Base-by-base conservation (phyloP, 2,113 vertebrate genomes). In the Prochilodus magdalenae region DNA sequence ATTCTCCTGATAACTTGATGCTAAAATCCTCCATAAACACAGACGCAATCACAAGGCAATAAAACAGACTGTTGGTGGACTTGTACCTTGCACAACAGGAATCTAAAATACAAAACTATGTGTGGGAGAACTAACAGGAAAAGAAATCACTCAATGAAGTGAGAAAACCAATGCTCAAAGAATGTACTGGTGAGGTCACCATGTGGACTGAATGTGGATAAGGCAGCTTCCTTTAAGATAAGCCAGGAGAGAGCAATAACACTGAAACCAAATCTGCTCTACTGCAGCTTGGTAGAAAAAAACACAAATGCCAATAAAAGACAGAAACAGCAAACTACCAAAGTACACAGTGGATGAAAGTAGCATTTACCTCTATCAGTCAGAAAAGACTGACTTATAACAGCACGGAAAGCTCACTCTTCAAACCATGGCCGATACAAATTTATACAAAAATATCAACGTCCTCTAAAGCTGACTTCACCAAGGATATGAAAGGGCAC, bases 201-300 rank as follows among this genome's bases (percentile, higher is more conserved):
- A 27, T 47, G 62, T 44, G 33, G 51, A 40, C 44, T 66, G n/a
- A n/a, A n/a, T n/a, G n/a, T 30, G 8, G 66, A 81, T 77, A 76
- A 84, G 30, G 47, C 79, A 29, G 26, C 59, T 55, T 53, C 14
- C 69, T 33, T 49, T 12, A 55, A 75, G 72, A 84, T 63, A 75
- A 67, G 20, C 24, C 1, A 14, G 75, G 40, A 16, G 18, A 18
- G 49, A n/a, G 0, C 40, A 26, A 15, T 51, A 33, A 7, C 11
- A 18, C 29, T 22, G 40, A 40, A 67, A 44, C 27, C 71, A 40
- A 27, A 30, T 30, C 24, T 30, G 8, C 69, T 65, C 24, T 63
- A 14, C 47, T 8, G 47, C n/a, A 15, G 44, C 66, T 65, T 53
- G 16, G 57, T n/a, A 2, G 8, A 12, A 1, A 2, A 12, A 40